Evolutionary conservation across 1,140 invertebrate genomes (phyloP), one percentile per base, ranked within the genome.

Genomic region (Globodera rostochiensis): DNA sequence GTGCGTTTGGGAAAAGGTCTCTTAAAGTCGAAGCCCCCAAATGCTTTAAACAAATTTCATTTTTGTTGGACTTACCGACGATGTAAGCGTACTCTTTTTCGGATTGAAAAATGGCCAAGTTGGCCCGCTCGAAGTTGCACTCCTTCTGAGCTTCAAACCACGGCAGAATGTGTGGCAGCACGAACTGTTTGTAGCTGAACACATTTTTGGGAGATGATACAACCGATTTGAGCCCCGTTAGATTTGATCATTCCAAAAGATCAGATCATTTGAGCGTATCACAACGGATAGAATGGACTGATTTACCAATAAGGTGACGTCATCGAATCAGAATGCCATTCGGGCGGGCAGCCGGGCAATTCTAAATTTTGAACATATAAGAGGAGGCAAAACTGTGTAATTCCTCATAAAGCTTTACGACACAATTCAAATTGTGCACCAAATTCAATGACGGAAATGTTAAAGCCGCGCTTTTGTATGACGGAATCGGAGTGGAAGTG

Each of bases 401-500:
- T 3, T 36, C 3, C 2, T 36, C 36, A 36, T 36, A 36, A 36
- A 36, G 36, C 36, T 36, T 36, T 19, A 53, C 1, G 5, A 21
- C 13, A 73, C 1, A 49, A 53, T 66, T 49, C 13, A 21, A 74
- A 6, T 77, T 9, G 36, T 57, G 60, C 15, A 84, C 83, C 78
- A 75, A 66, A 84, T 80, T 84, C 80, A 47, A 82, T 67, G 73
- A 85, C 80, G 25, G 84, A 85, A 74, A 85, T 70, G 67, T 85
- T 85, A 69, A 85, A 86, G 36, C 84, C 84, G 21, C 84, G 74
- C 53, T 73, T 75, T 71, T 86, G 73, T 46, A 85, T 83, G 21
- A 85, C 82, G n/a, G 80, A 74, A 81, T 85, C 84, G 19, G 84
- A 85, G 45, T 86, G 84, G 71, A 85, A 85, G 60, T 86, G 84